Conservation (phyloP, 2,888 invertebrate genomes). For the Cancer borealis region DNA sequence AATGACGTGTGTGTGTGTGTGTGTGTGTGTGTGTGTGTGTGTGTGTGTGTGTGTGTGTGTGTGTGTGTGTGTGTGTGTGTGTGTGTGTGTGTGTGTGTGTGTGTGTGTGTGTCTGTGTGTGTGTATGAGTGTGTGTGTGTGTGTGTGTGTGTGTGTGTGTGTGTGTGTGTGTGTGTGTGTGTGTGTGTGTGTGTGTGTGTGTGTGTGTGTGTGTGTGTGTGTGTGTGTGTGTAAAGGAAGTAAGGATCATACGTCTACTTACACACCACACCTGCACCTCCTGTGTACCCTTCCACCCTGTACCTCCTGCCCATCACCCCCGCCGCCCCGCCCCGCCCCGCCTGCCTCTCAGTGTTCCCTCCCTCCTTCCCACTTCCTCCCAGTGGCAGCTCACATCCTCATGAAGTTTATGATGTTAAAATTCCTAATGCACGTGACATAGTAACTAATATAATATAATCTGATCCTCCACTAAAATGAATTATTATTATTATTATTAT, state of each 20-base stretch:
- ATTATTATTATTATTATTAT: too few relatives aligned
- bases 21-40: constrained; percentile 32
- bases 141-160: constrained; percentile 54
- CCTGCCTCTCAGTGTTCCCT: too few relatives aligned
- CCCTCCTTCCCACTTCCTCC: background rate
- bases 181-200: constrained; percentile 52
- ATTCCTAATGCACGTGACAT: background rate
- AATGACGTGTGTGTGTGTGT: constrained; percentile 49
- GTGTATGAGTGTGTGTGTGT: constrained; percentile 49
- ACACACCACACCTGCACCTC: background rate
- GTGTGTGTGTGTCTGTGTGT: constrained; percentile 30
- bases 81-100: constrained; percentile 49
- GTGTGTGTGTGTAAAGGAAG: constrained; percentile 30
- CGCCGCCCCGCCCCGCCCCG: too few relatives aligned
- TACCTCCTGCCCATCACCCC: too few relatives aligned
- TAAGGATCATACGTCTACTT: background rate
- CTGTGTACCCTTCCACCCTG: too few relatives aligned
- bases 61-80: constrained; percentile 52
- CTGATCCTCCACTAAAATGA: too few relatives aligned
- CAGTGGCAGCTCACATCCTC: background rate
- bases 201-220: constrained; percentile 52
- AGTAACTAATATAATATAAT: too few relatives aligned
- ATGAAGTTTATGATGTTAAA: background rate
- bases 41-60: constrained; percentile 52
- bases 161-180: constrained; percentile 32